A percentile compares a stretch with the other conserved stretches of the same genome.
phyloP scores from a whole-genome alignment of 2,797 vertebrate genomes.

The Malurus leucopterus region DNA sequence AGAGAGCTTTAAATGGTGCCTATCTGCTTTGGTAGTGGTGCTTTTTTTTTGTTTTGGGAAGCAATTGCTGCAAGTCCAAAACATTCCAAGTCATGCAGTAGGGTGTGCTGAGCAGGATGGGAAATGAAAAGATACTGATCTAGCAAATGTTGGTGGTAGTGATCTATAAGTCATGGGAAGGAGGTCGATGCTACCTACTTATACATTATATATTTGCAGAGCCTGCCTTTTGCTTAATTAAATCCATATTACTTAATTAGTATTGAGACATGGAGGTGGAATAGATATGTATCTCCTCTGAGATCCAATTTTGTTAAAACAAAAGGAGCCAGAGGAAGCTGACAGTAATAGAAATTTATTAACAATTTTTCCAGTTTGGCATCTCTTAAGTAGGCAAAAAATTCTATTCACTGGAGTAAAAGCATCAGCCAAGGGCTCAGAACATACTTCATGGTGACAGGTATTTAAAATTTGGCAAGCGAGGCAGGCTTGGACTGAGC shows the following conservation, averaged over 20 bases:
- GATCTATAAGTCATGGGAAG: neutral
- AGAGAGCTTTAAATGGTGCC: neutral
- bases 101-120: neutral
- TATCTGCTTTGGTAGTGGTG: neutral
- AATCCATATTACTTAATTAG: constrained; percentile 21
- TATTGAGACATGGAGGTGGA: neutral
- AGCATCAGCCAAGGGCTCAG: neutral
- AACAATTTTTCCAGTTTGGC: constrained; percentile 5
- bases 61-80: neutral
- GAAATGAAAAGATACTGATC: neutral
- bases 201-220: neutral
- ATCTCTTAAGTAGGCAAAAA: constrained; percentile 19
- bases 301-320: constrained; percentile 17
- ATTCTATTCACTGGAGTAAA: neutral
- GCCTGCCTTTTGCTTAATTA: constrained; percentile 10
- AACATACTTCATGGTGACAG: constrained; percentile 22
- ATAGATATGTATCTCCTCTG: neutral
- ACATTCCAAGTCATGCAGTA: neutral
- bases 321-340: neutral
- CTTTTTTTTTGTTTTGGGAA: neutral
- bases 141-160: neutral
- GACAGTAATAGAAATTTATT: constrained; percentile 12
- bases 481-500: neutral
- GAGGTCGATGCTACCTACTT: neutral
- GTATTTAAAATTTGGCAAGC: constrained; percentile 40